A percentile compares a stretch with the other conserved stretches of the same genome.
These are phyloP conservation scores for Solenopsis fugax DNA, from an alignment of 1,140 invertebrate genomes.

Conservation along the genomic window DNA sequence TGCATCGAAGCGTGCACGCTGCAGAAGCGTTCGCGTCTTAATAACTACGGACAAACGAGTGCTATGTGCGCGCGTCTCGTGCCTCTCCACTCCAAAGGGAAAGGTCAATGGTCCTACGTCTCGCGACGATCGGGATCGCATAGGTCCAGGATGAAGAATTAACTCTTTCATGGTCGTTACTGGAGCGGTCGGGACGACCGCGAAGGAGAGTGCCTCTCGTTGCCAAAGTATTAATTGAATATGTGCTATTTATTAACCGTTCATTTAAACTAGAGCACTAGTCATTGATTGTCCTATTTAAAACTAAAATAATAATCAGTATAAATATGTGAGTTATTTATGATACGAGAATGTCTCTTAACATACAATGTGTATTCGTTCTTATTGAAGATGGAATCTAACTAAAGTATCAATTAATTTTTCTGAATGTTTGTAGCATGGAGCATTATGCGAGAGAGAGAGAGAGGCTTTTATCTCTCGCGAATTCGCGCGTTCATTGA, in stretches of 20 bases:
- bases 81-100: slow-evolving; percentile 38
- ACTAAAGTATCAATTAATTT: slow-evolving; percentile 19
- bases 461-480: slow-evolving; percentile 7
- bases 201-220: slow-evolving; percentile 8
- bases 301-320: background rate
- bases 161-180: slow-evolving; percentile 74
- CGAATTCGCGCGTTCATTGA: background rate
- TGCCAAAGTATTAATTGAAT: slow-evolving; percentile 70
- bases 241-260: background rate
- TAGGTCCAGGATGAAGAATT: slow-evolving; percentile 68
- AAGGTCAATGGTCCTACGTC: slow-evolving; percentile 73
- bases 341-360: background rate
- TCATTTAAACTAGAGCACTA: background rate
- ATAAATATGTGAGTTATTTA: background rate
- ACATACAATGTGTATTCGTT: background rate
- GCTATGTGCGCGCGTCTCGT: slow-evolving; percentile 8
- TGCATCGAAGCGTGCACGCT: slow-evolving; percentile 66
- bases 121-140: slow-evolving; percentile 71
- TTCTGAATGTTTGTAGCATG: background rate
- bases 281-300: too few species aligned
- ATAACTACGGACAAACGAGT: slow-evolving; percentile 65
- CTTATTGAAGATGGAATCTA: background rate
- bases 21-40: slow-evolving; percentile 71
- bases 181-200: slow-evolving; percentile 36
- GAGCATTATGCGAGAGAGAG: background rate